phyloP scores from a whole-genome alignment of 2,113 vertebrate genomes.

The Himantopus leucocephalus region DNA sequence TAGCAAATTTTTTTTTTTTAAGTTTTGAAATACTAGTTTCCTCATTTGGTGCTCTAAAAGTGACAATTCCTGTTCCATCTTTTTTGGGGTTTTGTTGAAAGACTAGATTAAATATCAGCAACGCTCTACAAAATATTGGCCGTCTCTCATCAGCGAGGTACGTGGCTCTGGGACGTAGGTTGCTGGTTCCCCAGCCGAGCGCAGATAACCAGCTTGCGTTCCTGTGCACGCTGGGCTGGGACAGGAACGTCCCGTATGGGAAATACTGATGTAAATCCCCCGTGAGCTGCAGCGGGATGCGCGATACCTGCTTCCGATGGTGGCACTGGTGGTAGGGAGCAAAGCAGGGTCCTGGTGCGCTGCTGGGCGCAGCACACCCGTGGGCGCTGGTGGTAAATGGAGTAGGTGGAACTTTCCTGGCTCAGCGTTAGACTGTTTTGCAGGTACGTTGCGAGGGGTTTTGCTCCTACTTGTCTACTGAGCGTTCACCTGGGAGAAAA shows the following conservation, averaged over 20 bases:
- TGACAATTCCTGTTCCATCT: background rate
- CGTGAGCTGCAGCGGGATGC: fast-evolving
- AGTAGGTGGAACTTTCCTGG: background rate
- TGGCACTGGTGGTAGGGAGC: background rate
- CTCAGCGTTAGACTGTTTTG: background rate
- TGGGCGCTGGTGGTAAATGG: background rate
- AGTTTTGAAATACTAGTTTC: background rate
- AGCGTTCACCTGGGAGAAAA: background rate
- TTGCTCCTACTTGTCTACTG: background rate
- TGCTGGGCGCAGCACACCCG: too few relatives aligned
- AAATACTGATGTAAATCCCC: background rate
- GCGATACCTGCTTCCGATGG: fast-evolving
- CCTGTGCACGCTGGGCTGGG: too few relatives aligned
- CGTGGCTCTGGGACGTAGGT: background rate
- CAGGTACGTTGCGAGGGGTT: background rate
- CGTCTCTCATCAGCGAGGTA: background rate
- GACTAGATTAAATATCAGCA: background rate
- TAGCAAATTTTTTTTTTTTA: too few relatives aligned
- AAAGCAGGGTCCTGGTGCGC: too few relatives aligned
- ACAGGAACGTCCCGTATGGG: background rate
- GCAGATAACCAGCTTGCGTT: too few relatives aligned
- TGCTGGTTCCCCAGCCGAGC: background rate
- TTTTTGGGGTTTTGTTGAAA: background rate
- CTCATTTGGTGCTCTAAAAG: background rate
- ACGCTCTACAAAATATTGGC: background rate